Evolutionary conservation across 2,113 vertebrate species (phyloP), one percentile per base, ranked within the genome.

Genomic region (Prunella himalayana): DNA sequence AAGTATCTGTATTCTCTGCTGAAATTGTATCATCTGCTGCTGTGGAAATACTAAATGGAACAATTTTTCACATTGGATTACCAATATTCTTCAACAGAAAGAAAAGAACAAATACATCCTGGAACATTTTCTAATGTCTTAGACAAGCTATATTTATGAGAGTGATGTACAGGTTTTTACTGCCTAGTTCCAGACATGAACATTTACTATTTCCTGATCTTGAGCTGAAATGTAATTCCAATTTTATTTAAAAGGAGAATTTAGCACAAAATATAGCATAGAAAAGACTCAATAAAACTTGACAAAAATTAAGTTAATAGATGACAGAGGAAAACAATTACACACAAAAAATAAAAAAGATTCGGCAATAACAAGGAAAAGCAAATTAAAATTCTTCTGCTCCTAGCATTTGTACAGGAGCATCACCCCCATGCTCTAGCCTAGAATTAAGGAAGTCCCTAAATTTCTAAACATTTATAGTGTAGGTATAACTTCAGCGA

Each of bases 261-360:
- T 60, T 84, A 69, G 37, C 16, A 35, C 4, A 73, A 73, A 88
- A 71, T 45, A 27, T 9, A 50, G 6, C 12, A 39, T 11, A 81
- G 28, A 22, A 9, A 59, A 84, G 20, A 21, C 37, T 24, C 11
- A 56, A 44, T 22, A 73, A 80, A 61, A 53, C 3, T 8, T 61
- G 11, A 37, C 80, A 80, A 72, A 86, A 35, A 0, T 3, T 4
- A 51, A 45, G 10, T n/a, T 53, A 45, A 15, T 49, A 70, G 27
- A 47, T 25, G 35, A 28, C 27, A 70, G 41, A 50, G 10, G 12
- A 42, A 91, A 88, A 42, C 0, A 0, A 28, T 49, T n/a, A 24
- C 0, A 42, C 17, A 30, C 0, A 56, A 22, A 81, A 84, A 45
- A 39, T 42, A 2, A 22, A 54, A 88, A 66, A 23, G 2, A 4